Percentiles rank a stretch among this genome's conserved stretches.
These are phyloP conservation scores for Drosophila elegans DNA, from an alignment of 1,140 invertebrate genomes.

Conservation along the genomic window DNA sequence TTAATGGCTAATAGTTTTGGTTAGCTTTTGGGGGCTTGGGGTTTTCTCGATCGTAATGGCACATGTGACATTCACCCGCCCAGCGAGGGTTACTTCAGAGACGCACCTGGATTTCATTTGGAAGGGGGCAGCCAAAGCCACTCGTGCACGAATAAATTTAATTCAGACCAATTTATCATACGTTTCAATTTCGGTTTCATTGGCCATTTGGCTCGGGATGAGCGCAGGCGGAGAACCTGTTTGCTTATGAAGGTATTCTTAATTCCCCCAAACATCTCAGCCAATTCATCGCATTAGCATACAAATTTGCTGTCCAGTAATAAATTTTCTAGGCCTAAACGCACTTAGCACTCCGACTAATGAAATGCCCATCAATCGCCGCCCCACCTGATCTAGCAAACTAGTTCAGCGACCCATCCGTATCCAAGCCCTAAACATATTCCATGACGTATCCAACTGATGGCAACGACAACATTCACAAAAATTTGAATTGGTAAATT, in stretches of 20 bases:
- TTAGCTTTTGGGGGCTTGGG: slow-evolving; percentile 25
- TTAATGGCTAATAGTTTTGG: slow-evolving; percentile 49
- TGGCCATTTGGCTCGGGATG: slow-evolving; percentile 29
- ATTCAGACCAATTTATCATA: slow-evolving; percentile 62
- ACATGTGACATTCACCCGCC: slow-evolving; percentile 33
- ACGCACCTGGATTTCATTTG: slow-evolving; percentile 35
- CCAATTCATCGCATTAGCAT: slow-evolving; percentile 62
- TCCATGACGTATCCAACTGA: slow-evolving; percentile 14
- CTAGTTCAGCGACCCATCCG: slow-evolving; percentile 29
- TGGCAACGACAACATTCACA: slow-evolving; percentile 33
- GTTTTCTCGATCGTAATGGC: slow-evolving; percentile 12
- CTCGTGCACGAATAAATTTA: slow-evolving; percentile 47
- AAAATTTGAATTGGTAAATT: slow-evolving; percentile 43
- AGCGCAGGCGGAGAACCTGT: slow-evolving; percentile 57
- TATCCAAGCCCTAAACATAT: slow-evolving; percentile 1
- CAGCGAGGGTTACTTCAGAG: slow-evolving; percentile 21
- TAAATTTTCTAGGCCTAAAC: slow-evolving; percentile 43
- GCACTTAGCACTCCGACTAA: slow-evolving; percentile 49
- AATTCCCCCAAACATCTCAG: slow-evolving; percentile 33
- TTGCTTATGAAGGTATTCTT: slow-evolving; percentile 61
- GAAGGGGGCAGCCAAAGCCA: slow-evolving; percentile 6
- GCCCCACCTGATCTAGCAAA: slow-evolving; percentile 36
- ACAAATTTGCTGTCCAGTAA: slow-evolving; percentile 59
- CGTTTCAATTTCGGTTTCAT: slow-evolving; percentile 62
- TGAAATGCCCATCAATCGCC: slow-evolving; percentile 58